Conservation (phyloP, 2,797 vertebrate genomes). For the Phataginus tricuspis region DNA sequence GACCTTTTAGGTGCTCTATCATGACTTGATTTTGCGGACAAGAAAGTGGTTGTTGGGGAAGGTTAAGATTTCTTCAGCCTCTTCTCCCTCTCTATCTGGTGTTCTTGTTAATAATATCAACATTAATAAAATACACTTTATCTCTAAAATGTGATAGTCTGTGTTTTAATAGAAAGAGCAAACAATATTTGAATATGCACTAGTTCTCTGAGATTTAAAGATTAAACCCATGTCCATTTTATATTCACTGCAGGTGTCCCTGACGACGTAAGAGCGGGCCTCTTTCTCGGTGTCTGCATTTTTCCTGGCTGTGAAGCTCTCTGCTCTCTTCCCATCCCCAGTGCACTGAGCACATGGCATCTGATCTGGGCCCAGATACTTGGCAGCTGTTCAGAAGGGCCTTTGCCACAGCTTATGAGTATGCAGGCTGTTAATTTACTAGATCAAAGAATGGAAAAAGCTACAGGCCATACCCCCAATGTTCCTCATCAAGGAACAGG, state of each 20-base stretch:
- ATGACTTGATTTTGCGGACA: neutral
- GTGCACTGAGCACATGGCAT: neutral
- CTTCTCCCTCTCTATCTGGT: neutral
- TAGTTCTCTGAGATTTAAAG: neutral
- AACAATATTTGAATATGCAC: neutral
- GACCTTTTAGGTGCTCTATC: neutral
- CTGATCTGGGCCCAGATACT: neutral
- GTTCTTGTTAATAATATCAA: neutral
- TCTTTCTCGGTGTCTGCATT: neutral
- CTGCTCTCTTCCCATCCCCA: too few species aligned
- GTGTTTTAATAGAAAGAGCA: neutral
- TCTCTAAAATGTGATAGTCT: neutral
- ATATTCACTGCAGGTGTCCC: neutral
- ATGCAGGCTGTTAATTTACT: conserved; percentile 21
- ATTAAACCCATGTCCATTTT: neutral
- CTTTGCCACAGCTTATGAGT: conserved; percentile 6
- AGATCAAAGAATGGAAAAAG: conserved; percentile 69
- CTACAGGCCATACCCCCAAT: neutral
- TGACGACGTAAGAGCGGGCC: neutral
- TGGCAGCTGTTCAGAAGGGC: neutral
- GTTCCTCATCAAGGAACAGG: neutral
- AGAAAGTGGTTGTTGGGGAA: neutral
- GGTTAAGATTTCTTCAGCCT: neutral
- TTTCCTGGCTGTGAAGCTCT: neutral
- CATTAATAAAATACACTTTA: neutral